Conservation (phyloP, 2,888 invertebrate genomes). For the Eremobia ochroleuca region DNA sequence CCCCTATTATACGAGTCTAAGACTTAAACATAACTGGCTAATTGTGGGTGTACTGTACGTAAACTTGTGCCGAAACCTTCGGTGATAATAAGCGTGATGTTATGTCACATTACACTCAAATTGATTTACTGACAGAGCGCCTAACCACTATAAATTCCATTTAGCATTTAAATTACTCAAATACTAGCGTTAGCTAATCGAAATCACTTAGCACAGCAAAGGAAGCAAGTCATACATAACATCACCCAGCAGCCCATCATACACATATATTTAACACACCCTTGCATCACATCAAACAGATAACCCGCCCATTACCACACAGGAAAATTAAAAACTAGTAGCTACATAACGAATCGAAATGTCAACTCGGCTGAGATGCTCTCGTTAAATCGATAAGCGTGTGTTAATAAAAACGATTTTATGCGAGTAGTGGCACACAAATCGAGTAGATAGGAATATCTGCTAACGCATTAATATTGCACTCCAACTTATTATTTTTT, state of each 20-base stretch:
- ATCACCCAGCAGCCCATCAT: slow-evolving; percentile 6
- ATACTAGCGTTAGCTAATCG: slow-evolving; percentile 17
- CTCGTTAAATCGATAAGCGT: slow-evolving; percentile 66
- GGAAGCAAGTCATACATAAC: slow-evolving; percentile 52
- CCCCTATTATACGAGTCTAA: too few species aligned
- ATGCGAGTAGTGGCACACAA: slow-evolving; percentile 74
- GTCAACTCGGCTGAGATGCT: slow-evolving; percentile 63
- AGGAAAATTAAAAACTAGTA: slow-evolving; percentile 69
- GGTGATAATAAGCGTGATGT: not conserved
- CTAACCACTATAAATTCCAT: slow-evolving; percentile 37
- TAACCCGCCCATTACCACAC: slow-evolving; percentile 53
- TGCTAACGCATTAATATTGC: slow-evolving; percentile 73
- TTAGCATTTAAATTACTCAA: slow-evolving; percentile 45
- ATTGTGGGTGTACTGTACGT: not conserved
- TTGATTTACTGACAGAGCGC: slow-evolving; percentile 20
- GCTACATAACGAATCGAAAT: slow-evolving; percentile 66
- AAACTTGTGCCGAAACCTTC: not conserved
- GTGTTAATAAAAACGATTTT: slow-evolving; percentile 78
- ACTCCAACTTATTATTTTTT: slow-evolving; percentile 70
- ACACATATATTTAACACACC: slow-evolving; percentile 41
- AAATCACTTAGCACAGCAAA: slow-evolving; percentile 40
- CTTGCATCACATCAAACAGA: slow-evolving; percentile 50
- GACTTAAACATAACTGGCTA: not conserved
- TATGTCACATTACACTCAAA: not conserved
- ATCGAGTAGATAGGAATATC: slow-evolving; percentile 79